Evolutionary conservation across 2,888 invertebrate genomes (phyloP).

Genomic region (Latrodectus hesperus): DNA sequence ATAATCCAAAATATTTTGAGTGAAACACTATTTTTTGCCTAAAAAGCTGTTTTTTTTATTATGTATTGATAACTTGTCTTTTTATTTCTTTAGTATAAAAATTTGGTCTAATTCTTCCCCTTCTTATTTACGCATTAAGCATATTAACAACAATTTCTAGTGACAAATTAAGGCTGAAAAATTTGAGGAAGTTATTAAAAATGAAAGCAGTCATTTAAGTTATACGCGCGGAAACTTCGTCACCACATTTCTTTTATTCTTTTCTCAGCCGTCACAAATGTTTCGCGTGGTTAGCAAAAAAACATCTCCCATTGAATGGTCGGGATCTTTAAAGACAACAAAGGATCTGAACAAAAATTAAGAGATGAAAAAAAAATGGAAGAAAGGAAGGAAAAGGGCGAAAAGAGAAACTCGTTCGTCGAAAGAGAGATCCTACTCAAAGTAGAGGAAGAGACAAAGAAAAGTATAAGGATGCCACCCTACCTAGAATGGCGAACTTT

Average conservation of each 20-base stretch:
- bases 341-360: conserved; percentile 10
- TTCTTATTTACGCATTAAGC: no score
- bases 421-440: conserved; percentile 27
- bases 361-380: conserved; percentile 16
- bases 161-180: no score
- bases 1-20: no score
- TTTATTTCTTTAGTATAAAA: no score
- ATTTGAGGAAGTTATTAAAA: conserved; percentile 19
- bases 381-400: conserved; percentile 4
- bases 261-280: neutral
- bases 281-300: conserved; percentile 3
- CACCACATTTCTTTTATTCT: conserved; percentile 8
- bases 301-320: neutral
- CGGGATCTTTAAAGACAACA: conserved; percentile 42
- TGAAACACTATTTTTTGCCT: no score
- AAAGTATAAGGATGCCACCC: conserved; percentile 30
- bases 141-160: no score
- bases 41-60: no score
- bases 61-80: no score
- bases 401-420: conserved; percentile 26
- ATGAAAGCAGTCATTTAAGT: conserved; percentile 30
- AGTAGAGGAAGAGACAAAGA: conserved; percentile 33
- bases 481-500: conserved; percentile 43
- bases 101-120: no score
- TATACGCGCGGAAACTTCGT: neutral